Base-by-base conservation (phyloP, 2,888 invertebrate species). In the Kryphioiulus occultus region DNA sequence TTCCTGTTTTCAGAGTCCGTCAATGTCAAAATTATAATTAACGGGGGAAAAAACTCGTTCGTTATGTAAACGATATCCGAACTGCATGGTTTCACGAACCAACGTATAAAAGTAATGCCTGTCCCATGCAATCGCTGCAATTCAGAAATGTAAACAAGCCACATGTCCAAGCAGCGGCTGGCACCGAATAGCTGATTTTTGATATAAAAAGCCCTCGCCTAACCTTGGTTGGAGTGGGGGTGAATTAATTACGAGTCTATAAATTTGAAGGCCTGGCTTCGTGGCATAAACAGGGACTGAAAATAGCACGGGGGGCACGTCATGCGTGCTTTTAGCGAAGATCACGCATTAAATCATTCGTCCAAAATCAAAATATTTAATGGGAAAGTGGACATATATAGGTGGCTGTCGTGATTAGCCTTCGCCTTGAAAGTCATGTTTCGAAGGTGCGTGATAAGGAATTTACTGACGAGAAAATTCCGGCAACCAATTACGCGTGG, bases 201-300 rank as follows among this genome's bases (percentile, higher is more conserved):
- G 68, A 9, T 26, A 68, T 68, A 68, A 26, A 68, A 68, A 68
- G 26, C 68, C 22, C 68, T 68, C 26, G 68, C 68, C 12, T 68
- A 68, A 68, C 68, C 68, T 68, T 68, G 68, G 68, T 68, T 68
- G 68, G n/a, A 68, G 68, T 26, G 68, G 68, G 68, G 68, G 68
- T 68, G 68, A 68, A 68, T 68, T 68, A 68, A 26, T 68, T 68
- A 68, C 12, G 22, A 26, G 68, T 26, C 68, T 68, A 68, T 68
- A 68, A 68, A 68, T 68, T 12, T 68, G 68, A 68, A 68, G 68
- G 68, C 26, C 68, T 68, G 68, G 10, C 68, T 22, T 68, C 0
- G 10, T 12, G 26, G 68, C 26, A 68, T 3, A 47, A 59, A 22
- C 22, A 47, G 19, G 5, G 39, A 9, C 39, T 3, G 39, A 3